These are phyloP conservation scores for Cebidichthys violaceus DNA, from an alignment of 2,113 vertebrate species.

Conservation along the genomic window DNA sequence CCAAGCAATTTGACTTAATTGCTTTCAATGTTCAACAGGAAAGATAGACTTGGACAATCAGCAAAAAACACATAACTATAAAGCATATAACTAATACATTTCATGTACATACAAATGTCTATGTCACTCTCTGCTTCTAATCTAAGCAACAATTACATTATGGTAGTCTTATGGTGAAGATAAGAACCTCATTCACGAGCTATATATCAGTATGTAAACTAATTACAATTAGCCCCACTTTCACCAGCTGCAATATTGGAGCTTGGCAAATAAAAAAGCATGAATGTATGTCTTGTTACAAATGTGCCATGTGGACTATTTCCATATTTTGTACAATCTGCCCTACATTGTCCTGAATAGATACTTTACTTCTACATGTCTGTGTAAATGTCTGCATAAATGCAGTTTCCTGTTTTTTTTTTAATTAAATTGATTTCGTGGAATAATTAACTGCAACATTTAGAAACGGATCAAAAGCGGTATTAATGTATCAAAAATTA, in stretches of 20 bases:
- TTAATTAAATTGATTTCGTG: background rate
- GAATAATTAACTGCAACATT: background rate
- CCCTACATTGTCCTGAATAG: background rate
- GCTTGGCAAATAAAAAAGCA: background rate
- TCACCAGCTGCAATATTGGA: background rate
- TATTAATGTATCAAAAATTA: background rate
- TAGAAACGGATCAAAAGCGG: background rate
- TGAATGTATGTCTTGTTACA: too few relatives aligned
- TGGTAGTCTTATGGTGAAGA: background rate
- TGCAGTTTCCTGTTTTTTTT: background rate
- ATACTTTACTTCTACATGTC: too few relatives aligned
- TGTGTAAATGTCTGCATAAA: too few relatives aligned
- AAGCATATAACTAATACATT: background rate
- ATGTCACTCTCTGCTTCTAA: background rate
- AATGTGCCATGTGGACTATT: too few relatives aligned
- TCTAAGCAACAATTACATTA: background rate
- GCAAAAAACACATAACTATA: background rate
- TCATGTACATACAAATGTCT: background rate
- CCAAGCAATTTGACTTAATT: too few relatives aligned
- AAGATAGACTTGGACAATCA: background rate
- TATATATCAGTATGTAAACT: background rate
- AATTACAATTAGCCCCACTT: background rate
- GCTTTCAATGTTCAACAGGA: too few relatives aligned
- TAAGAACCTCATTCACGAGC: background rate
- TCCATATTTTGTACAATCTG: background rate